Evolutionary conservation across 2,113 vertebrate genomes (phyloP).

Genomic region (Microcebus ravelobensis): DNA sequence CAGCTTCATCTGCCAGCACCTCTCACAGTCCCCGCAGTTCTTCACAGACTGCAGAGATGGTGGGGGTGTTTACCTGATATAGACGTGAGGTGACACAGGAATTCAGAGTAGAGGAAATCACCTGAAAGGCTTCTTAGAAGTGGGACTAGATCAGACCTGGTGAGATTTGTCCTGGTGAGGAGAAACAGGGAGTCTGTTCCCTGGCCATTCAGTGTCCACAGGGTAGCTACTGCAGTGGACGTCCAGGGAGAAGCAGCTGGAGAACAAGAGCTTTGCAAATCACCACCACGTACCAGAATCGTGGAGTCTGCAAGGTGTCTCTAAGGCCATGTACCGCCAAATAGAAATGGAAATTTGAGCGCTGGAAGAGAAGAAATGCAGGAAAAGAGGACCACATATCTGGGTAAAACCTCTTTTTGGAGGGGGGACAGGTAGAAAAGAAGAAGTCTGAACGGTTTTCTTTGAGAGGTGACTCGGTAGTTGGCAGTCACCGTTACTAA

Average conservation of each 20-base stretch:
- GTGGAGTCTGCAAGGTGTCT: background rate
- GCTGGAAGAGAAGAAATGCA: background rate
- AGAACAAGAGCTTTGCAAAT: background rate
- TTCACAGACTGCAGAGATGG: background rate
- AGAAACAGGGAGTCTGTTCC: background rate
- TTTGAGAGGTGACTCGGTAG: background rate
- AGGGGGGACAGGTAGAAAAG: background rate
- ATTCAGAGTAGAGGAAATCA: background rate
- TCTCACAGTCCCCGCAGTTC: background rate
- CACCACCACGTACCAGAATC: background rate
- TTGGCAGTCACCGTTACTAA: background rate
- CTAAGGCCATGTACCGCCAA: background rate
- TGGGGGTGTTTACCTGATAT: background rate
- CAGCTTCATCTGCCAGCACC: background rate
- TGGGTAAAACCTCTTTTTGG: background rate
- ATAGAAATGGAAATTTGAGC: background rate
- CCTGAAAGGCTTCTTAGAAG: background rate
- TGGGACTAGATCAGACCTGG: background rate
- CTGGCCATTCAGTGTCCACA: background rate
- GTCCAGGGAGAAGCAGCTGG: background rate
- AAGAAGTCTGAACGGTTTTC: background rate
- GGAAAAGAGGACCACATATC: background rate
- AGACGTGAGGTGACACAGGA: background rate
- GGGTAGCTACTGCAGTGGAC: background rate
- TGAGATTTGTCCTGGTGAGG: background rate